phyloP scores from a whole-genome alignment of 2,797 vertebrate species.

The Rhadinocentrus ornatus region DNA sequence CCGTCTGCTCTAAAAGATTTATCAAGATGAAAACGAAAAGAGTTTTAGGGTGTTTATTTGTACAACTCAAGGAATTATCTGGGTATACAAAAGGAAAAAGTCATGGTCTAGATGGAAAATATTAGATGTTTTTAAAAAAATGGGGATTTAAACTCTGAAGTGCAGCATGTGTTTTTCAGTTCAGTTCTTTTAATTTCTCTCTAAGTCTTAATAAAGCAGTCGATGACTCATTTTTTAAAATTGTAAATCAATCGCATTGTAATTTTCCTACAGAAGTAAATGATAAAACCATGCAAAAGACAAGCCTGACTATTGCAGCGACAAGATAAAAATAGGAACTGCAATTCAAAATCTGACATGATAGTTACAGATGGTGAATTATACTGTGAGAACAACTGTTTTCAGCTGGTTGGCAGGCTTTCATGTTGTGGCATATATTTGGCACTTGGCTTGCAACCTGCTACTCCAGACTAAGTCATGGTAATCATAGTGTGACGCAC shows the following conservation, averaged over 20 bases:
- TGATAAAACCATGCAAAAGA: background rate
- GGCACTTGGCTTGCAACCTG: conserved; percentile 16
- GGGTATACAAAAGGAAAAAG: conserved; percentile 5
- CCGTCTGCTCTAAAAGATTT: background rate
- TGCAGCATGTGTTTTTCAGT: background rate
- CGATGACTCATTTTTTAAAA: background rate
- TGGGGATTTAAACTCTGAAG: background rate
- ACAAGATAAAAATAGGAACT: conserved; percentile 17
- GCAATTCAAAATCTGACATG: conserved; percentile 1
- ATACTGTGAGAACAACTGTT: background rate
- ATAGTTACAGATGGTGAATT: background rate
- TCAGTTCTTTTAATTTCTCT: background rate
- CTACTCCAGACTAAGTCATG: conserved; percentile 35
- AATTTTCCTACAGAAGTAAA: conserved; percentile 9
- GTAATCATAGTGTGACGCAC: conserved; percentile 36
- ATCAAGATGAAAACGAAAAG: background rate
- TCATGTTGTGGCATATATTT: conserved; percentile 31
- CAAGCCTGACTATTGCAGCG: background rate
- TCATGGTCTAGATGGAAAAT: conserved; percentile 19
- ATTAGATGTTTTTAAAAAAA: conserved; percentile 19
- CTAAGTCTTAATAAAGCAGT: background rate
- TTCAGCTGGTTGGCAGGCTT: background rate
- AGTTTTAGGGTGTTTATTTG: background rate
- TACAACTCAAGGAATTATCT: background rate
- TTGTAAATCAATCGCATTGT: background rate